Base-by-base conservation (phyloP, 1,140 invertebrate species). In the Microplitis demolitor region DNA sequence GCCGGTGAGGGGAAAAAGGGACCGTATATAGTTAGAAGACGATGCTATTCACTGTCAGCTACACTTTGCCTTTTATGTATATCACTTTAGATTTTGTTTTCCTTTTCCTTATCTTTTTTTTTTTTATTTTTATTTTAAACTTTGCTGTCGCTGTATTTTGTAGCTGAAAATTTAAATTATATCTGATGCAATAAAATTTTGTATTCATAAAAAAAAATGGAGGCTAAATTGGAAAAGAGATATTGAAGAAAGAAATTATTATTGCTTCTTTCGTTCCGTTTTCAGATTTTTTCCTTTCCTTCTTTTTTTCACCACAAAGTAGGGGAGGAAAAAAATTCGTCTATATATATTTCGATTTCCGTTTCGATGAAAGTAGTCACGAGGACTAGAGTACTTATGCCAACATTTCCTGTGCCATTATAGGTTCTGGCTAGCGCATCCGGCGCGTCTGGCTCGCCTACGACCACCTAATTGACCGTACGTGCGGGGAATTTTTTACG, bases 381-480 rank as follows among this genome's bases (percentile, higher is more conserved):
- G 58, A 66, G 35, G 60, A 33, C 39, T 45, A 33, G 60, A 50
- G 60, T 53, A 63, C 35, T 60, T 69, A 60, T 69, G 56, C 33
- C 35, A 45, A 60, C 58, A 45, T 63, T 71, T 71, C 50, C 50
- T 31, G 56, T 0, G 5, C 58, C 39, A 61, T 71, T 63, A 71
- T 63, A 51, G 45, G 37, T 53, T 63, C 66, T 54, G 16, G 66
- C 61, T 54, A 56, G 66, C 53, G 39, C 68, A 69, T 69, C 72
- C 50, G 72, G 68, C 14, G 62, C 66, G 50, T 69, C 61, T 67
- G 64, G 64, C 58, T 62, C 58, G 62, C 60, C 54, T 67, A 66
- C 62, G 50, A 63, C 74, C 72, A 77, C 56, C 78, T 82, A 81
- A 82, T 82, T 76, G 77, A 62, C 56, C 31, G 71, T 73, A 77